Evolutionary conservation across 1,140 invertebrate species (phyloP).

Genomic region (Philopotamus ludificatus): DNA sequence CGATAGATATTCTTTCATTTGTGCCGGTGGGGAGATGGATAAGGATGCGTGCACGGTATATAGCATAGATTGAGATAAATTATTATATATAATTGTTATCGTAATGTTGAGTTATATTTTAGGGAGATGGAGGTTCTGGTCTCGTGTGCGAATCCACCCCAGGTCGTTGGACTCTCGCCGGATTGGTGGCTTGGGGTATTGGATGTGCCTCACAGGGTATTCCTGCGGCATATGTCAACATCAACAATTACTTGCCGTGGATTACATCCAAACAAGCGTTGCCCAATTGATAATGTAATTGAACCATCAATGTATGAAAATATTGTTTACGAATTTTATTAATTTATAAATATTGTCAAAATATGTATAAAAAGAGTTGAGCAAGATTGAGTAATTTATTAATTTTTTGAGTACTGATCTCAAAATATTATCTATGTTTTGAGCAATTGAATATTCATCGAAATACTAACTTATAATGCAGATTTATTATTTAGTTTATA

Average conservation of each 20-base stretch:
- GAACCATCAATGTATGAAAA: no score
- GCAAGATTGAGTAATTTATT: no score
- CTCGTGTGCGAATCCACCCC: conserved; percentile 63
- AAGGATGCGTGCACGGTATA: conserved; percentile 73
- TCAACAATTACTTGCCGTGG: conserved; percentile 63
- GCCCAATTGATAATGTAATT: no score
- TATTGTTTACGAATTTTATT: no score
- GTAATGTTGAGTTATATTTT: conserved; percentile 13
- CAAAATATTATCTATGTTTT: no score
- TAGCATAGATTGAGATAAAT: background rate
- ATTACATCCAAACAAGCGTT: conserved; percentile 48
- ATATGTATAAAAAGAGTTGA: no score
- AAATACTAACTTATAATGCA: no score
- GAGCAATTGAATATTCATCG: no score
- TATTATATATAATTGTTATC: background rate
- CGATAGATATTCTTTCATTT: conserved; percentile 68
- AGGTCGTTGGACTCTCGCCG: conserved; percentile 62
- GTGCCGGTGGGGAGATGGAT: conserved; percentile 72
- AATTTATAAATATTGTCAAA: no score
- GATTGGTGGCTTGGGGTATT: conserved; percentile 75
- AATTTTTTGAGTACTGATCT: no score
- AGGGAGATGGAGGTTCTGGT: conserved; percentile 77
- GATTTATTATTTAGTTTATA: no score
- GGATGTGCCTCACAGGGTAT: conserved; percentile 64
- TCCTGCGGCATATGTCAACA: conserved; percentile 69